Conservation (phyloP, 2,113 vertebrate genomes). For the Dendropsophus ebraccatus region DNA sequence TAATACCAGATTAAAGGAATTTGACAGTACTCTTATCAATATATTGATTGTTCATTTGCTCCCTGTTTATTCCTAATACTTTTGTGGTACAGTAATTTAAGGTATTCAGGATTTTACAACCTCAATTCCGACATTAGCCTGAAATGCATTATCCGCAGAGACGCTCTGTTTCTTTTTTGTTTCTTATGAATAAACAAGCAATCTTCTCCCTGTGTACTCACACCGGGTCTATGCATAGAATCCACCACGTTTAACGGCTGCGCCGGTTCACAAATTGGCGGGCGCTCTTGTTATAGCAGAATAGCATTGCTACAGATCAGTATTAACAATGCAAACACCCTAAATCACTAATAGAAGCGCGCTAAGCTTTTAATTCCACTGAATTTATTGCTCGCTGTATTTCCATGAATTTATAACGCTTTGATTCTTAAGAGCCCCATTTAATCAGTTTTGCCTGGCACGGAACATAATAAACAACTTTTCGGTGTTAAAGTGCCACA, state of each 20-base stretch:
- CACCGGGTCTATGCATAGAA: neutral
- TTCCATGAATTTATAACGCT: slow-evolving; percentile 99
- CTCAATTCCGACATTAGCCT: slow-evolving; percentile 8
- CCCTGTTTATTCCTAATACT: neutral
- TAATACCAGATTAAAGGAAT: neutral
- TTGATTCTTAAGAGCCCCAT: slow-evolving; percentile 97
- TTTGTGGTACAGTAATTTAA: slow-evolving; percentile 10
- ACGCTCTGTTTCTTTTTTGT: neutral
- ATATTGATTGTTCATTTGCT: neutral
- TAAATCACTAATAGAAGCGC: slow-evolving; percentile 95
- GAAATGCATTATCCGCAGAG: neutral
- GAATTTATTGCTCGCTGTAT: slow-evolving; percentile 98
- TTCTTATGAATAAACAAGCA: slow-evolving; percentile 33
- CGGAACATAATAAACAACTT: slow-evolving; percentile 98
- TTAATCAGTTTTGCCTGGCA: slow-evolving; percentile 98
- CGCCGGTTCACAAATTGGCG: slow-evolving; percentile 75
- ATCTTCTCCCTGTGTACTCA: neutral
- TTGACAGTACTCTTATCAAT: too few relatives aligned
- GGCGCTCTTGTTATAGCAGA: slow-evolving; percentile 80
- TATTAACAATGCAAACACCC: slow-evolving; percentile 97
- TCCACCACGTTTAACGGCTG: slow-evolving; percentile 58
- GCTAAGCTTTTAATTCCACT: slow-evolving; percentile 97
- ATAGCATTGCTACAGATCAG: slow-evolving; percentile 92
- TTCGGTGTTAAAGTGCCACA: slow-evolving; percentile 94
- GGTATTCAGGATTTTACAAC: neutral